Conservation (phyloP, 2,113 vertebrate species). For the Pelecanoides urinatrix region DNA sequence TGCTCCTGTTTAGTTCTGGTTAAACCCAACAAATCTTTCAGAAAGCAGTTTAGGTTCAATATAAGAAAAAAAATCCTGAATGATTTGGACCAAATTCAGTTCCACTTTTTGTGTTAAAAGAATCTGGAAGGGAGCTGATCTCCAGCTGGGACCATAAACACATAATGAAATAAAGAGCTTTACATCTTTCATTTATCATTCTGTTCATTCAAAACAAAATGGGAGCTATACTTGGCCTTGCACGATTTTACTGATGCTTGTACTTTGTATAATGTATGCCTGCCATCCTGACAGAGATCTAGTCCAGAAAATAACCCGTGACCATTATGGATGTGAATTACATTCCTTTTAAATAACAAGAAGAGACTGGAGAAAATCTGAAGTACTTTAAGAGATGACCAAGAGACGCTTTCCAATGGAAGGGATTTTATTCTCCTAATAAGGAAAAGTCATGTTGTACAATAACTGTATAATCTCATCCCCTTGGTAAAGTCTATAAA, state of each 20-base stretch:
- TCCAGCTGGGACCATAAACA: neutral
- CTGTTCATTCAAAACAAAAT: neutral
- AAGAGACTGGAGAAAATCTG: neutral
- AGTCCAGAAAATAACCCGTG: conserved; percentile 33
- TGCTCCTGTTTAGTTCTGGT: neutral
- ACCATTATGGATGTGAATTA: neutral
- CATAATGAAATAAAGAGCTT: neutral
- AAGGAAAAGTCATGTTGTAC: conserved; percentile 6
- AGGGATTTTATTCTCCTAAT: conserved; percentile 19
- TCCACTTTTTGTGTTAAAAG: neutral
- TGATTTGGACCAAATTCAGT: neutral
- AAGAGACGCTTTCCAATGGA: neutral
- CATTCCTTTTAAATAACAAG: neutral
- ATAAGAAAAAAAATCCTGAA: neutral
- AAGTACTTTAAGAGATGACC: neutral
- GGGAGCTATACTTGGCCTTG: neutral
- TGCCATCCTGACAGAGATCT: neutral
- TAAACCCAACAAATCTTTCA: neutral
- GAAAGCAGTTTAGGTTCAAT: neutral
- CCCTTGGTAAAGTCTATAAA: neutral
- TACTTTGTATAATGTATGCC: neutral
- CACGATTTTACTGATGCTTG: neutral
- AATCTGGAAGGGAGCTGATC: neutral
- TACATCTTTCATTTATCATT: neutral
- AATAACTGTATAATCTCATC: neutral